phyloP scores from a whole-genome alignment of 1,140 invertebrate species.

The Propsilocerus akamusi region DNA sequence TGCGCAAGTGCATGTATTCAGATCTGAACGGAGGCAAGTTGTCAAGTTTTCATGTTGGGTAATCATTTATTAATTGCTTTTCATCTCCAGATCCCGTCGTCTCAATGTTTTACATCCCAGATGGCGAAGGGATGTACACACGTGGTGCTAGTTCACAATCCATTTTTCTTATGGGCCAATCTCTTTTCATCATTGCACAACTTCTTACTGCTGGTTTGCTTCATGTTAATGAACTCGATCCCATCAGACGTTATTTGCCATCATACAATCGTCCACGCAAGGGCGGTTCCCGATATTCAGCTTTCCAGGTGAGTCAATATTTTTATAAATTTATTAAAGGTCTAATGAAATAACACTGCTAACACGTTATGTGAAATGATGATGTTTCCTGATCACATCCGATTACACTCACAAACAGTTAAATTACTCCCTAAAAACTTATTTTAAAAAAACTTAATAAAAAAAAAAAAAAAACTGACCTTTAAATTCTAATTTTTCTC shows the following conservation, averaged over 20 bases:
- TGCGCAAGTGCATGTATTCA: constrained; percentile 55
- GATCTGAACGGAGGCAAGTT: constrained; percentile 56
- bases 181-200: constrained; percentile 85
- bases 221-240: constrained; percentile 90
- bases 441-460: not conserved
- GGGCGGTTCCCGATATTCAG: constrained; percentile 73
- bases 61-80: not conserved
- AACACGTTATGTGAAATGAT: not conserved
- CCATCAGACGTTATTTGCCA: constrained; percentile 84
- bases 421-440: not conserved
- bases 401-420: not conserved
- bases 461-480: not conserved
- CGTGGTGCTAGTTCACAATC: constrained; percentile 18
- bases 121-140: constrained; percentile 34
- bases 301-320: constrained; percentile 65
- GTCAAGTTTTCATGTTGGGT: not conserved
- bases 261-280: constrained; percentile 84
- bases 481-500: not conserved
- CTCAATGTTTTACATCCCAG: constrained; percentile 73
- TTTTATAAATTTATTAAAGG: constrained; percentile 5
- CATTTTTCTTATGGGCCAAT: constrained; percentile 75
- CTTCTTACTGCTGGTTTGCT: constrained; percentile 73
- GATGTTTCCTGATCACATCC: not conserved
- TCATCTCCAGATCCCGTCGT: constrained; percentile 60
- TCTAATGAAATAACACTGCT: not conserved